Percentiles rank a stretch among this genome's conserved stretches.
phyloP scores from a whole-genome alignment of 2,797 vertebrate species.

The Coreius guichenoti region DNA sequence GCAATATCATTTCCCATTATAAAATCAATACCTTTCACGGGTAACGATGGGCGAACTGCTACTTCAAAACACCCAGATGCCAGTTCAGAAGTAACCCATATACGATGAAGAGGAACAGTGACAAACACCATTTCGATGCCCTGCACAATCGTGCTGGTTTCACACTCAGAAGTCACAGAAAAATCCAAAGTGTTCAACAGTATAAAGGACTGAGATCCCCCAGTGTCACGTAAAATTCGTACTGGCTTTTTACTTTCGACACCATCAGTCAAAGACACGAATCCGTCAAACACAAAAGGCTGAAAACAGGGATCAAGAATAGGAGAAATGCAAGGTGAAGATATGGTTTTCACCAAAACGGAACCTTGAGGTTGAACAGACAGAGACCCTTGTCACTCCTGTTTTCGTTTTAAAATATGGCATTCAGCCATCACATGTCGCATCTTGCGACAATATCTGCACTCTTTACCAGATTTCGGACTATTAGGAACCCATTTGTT shows the following conservation, averaged over 20 bases:
- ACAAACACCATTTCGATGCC: not conserved
- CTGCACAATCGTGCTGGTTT: not conserved
- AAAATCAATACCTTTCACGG: not conserved
- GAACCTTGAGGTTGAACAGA: not conserved
- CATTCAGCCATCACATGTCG: not conserved
- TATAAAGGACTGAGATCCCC: not conserved
- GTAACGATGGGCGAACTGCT: not conserved
- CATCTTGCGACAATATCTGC: not conserved
- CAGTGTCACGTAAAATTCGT: not conserved
- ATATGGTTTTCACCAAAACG: not conserved
- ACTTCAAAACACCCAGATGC: not conserved
- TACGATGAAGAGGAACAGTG: not conserved
- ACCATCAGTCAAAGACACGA: not conserved
- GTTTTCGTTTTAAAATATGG: not conserved
- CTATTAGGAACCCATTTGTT: not conserved
- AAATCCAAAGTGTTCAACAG: not conserved
- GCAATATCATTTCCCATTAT: not conserved
- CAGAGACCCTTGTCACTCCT: not conserved
- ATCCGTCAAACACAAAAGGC: not conserved
- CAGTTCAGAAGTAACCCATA: not conserved
- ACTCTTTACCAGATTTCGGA: not conserved
- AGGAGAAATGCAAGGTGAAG: accelerated
- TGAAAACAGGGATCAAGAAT: not conserved
- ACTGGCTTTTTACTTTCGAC: not conserved
- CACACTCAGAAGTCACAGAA: not conserved